phyloP scores from a whole-genome alignment of 1,140 invertebrate genomes.

The Vollenhovia emeryi region DNA sequence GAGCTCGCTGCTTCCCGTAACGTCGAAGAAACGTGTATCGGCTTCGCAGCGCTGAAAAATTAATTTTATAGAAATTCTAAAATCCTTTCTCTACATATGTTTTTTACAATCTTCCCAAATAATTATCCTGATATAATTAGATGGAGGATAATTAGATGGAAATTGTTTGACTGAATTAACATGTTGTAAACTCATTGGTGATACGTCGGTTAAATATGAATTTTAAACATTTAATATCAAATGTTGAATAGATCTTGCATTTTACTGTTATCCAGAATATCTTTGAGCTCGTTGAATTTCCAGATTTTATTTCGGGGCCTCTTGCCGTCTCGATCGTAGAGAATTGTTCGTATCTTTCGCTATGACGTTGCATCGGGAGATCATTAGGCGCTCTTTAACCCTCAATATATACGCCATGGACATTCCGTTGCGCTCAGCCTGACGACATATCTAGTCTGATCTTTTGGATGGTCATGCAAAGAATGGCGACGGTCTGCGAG shows the following conservation, averaged over 20 bases:
- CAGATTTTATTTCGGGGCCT: neutral
- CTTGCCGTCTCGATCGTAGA: neutral
- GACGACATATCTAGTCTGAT: neutral
- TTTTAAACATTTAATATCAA: neutral
- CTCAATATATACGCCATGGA: neutral
- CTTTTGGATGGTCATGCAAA: neutral
- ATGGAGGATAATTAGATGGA: neutral
- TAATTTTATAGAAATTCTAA: neutral
- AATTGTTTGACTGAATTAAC: neutral
- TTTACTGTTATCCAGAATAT: neutral
- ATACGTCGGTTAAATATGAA: neutral
- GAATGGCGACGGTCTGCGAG: neutral
- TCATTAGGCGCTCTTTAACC: neutral
- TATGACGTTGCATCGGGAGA: neutral
- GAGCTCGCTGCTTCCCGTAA: constrained; percentile 16
- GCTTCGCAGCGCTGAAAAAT: neutral
- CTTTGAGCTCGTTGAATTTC: neutral
- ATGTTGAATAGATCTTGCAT: neutral
- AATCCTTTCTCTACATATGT: neutral
- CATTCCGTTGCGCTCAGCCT: neutral
- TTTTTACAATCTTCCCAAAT: neutral
- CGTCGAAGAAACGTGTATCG: neutral
- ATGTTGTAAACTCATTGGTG: neutral
- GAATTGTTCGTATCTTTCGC: neutral
- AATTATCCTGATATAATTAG: neutral